A percentile compares a stretch with the other conserved stretches of the same genome.
phyloP scores from a whole-genome alignment of 2,888 invertebrate genomes.

The Cryptocephalus primarius region DNA sequence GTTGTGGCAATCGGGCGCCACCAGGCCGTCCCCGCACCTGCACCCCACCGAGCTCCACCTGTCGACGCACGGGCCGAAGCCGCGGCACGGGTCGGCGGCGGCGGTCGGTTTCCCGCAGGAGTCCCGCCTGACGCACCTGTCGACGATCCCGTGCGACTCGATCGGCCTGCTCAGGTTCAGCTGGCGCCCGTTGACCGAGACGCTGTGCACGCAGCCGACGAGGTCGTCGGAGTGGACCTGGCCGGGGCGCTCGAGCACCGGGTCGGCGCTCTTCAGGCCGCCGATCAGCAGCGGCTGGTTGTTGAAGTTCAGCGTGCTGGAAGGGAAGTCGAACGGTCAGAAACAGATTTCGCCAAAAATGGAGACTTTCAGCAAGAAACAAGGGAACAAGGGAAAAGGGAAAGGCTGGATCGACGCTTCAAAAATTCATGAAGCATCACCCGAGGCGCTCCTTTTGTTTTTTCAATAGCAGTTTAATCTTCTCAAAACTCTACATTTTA shows the following conservation, averaged over 20 bases:
- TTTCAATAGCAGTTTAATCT: no score
- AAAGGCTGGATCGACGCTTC: no score
- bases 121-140: constrained; percentile 65
- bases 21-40: constrained; percentile 55
- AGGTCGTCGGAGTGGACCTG: constrained; percentile 89
- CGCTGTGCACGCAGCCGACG: constrained; percentile 87
- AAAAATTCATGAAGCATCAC: no score
- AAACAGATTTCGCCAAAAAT: no score
- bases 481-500: no score
- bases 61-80: constrained; percentile 66
- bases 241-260: constrained; percentile 77
- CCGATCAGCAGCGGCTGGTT: constrained; percentile 78
- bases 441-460: no score
- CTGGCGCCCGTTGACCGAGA: constrained; percentile 75
- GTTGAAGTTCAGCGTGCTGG: constrained; percentile 82
- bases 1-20: constrained; percentile 68
- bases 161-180: constrained; percentile 72
- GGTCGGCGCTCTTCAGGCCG: constrained; percentile 74
- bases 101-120: constrained; percentile 43
- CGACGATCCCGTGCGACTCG: constrained; percentile 57
- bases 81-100: constrained; percentile 47
- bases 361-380: no score
- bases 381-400: neutral
- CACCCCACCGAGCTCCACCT: constrained; percentile 71
- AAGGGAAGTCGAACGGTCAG: no score